A percentile compares a stretch with the other conserved stretches of the same genome.
These are phyloP conservation scores for Eurystomus glaucurus DNA, from an alignment of 2,797 vertebrate species.

Conservation along the genomic window DNA sequence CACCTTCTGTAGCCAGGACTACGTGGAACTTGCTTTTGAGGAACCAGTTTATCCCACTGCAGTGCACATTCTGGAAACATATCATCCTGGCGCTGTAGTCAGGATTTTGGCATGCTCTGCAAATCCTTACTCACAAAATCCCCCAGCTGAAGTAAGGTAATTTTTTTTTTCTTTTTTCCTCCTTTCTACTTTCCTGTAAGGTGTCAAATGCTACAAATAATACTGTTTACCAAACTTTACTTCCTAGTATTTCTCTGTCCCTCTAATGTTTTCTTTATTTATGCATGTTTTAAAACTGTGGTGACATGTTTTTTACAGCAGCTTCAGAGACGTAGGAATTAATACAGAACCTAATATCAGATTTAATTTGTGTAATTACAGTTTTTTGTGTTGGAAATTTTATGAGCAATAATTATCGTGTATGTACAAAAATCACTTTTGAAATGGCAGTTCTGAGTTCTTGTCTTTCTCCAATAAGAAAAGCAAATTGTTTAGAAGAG, in stretches of 20 bases:
- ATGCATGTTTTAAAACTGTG: neutral
- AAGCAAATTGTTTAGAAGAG: neutral
- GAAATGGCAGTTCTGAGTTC: neutral
- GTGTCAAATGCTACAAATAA: neutral
- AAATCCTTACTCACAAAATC: constrained; percentile 95
- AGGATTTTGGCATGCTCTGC: constrained; percentile 97
- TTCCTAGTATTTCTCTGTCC: neutral
- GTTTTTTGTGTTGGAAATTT: neutral
- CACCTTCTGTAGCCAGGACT: constrained; percentile 94
- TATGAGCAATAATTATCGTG: neutral
- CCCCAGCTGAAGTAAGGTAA: constrained; percentile 94
- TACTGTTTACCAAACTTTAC: neutral
- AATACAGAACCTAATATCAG: neutral
- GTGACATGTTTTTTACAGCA: neutral
- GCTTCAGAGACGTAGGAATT: neutral
- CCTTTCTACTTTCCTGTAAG: neutral
- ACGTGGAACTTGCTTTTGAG: constrained; percentile 95
- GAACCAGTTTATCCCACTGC: constrained; percentile 97
- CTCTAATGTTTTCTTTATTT: neutral
- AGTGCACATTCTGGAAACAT: constrained; percentile 96
- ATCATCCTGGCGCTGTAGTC: constrained; percentile 95
- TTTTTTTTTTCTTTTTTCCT: constrained; percentile 39
- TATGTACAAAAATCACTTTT: neutral
- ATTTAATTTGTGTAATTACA: neutral
- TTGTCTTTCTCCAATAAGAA: neutral